Evolutionary conservation across 2,113 vertebrate species (phyloP).

Genomic region (Solenodon paradoxus): DNA sequence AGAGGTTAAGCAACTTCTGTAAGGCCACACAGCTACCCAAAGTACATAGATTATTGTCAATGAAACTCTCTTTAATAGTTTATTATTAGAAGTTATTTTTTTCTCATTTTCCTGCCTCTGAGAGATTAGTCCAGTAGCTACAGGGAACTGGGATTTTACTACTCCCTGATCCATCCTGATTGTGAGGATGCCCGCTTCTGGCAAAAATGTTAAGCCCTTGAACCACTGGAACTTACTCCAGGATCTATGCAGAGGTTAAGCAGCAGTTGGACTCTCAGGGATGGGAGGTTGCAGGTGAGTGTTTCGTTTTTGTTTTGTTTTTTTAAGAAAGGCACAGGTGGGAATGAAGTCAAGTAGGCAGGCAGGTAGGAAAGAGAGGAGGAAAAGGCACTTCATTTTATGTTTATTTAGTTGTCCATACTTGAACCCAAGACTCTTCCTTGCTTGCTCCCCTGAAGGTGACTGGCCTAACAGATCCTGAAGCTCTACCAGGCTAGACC

Average conservation of each 20-base stretch:
- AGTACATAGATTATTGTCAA: background rate
- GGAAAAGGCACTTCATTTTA: too few species aligned
- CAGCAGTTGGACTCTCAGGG: background rate
- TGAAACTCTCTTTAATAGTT: background rate
- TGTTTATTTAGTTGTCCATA: too few species aligned
- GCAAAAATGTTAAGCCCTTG: slow-evolving; percentile 54
- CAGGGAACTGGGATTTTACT: slow-evolving; percentile 2
- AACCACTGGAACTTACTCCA: background rate
- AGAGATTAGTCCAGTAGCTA: background rate
- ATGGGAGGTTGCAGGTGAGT: too few species aligned
- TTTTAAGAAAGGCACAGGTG: too few species aligned
- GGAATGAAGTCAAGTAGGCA: too few species aligned
- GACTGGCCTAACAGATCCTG: too few species aligned
- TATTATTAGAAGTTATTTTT: slow-evolving; percentile 14
- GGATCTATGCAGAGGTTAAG: background rate
- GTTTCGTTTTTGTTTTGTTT: too few species aligned
- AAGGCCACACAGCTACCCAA: slow-evolving; percentile 45
- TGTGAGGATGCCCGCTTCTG: slow-evolving; percentile 58
- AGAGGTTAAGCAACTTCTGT: slow-evolving; percentile 46
- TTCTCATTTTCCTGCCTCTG: background rate
- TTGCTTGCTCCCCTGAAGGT: too few species aligned
- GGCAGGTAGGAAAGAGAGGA: too few species aligned
- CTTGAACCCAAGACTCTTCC: too few species aligned
- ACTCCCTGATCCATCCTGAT: slow-evolving; percentile 21
- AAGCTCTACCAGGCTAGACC: too few species aligned